These are phyloP conservation scores for Hetaerina americana DNA, from an alignment of 1,140 invertebrate genomes.

Conservation along the genomic window DNA sequence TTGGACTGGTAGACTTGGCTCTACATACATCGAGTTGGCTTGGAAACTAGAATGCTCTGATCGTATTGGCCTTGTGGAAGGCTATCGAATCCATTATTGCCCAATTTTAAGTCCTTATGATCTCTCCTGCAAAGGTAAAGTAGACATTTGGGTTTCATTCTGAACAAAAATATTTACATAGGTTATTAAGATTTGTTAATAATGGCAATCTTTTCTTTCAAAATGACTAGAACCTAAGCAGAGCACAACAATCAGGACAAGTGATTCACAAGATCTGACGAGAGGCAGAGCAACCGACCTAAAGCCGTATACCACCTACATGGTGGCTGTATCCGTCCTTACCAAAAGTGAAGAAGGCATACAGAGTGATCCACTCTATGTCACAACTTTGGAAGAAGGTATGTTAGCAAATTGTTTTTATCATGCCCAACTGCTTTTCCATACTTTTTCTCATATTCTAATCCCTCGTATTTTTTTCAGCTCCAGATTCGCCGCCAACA, in stretches of 20 bases:
- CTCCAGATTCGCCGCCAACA: conserved; percentile 35
- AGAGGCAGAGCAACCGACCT: conserved; percentile 34
- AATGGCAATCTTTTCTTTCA: background rate
- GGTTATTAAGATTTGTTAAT: background rate
- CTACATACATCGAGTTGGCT: conserved; percentile 43
- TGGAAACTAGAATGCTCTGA: conserved; percentile 60
- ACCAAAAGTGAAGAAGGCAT: conserved; percentile 58
- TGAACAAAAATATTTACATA: background rate
- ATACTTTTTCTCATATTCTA: background rate
- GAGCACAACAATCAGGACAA: background rate
- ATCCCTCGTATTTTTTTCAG: conserved; percentile 20
- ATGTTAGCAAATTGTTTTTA: conserved; percentile 18
- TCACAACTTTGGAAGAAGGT: conserved; percentile 62
- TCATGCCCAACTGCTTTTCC: background rate
- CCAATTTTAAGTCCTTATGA: conserved; percentile 40
- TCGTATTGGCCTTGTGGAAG: conserved; percentile 45
- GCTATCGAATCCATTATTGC: conserved; percentile 54
- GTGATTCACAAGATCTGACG: conserved; percentile 19
- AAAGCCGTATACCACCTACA: conserved; percentile 65
- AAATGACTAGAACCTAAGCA: background rate
- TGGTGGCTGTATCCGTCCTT: conserved; percentile 53
- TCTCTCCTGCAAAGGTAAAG: conserved; percentile 28
- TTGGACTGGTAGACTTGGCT: conserved; percentile 40
- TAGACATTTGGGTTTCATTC: background rate
- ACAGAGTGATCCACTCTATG: conserved; percentile 46